Percentiles rank a stretch among this genome's conserved stretches.
These are phyloP conservation scores for Stichopus chloronotus DNA, from an alignment of 35 echinoderm and acorn worm genomes.

Conservation along the genomic window DNA sequence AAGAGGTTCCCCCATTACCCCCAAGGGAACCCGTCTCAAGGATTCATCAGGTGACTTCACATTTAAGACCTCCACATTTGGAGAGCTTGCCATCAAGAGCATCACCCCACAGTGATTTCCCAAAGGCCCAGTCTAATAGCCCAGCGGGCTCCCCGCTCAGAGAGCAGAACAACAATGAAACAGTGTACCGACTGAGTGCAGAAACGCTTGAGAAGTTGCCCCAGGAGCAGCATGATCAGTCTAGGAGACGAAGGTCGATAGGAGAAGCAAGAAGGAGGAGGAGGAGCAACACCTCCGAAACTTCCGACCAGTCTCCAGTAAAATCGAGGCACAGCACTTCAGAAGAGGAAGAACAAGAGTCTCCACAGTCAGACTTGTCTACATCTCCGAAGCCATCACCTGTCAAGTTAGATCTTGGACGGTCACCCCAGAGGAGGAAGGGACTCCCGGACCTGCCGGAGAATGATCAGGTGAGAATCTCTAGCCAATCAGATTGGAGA, in stretches of 20 bases:
- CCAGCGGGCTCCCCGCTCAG: background rate
- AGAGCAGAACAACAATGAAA: background rate
- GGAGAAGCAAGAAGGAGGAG: conserved; percentile 21
- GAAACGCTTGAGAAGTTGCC: conserved; percentile 34
- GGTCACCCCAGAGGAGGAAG: conserved; percentile 38
- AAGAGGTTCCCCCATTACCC: conserved; percentile 40
- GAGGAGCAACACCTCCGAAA: background rate
- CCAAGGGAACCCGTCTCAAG: conserved; percentile 52
- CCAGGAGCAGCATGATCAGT: background rate
- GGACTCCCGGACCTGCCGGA: conserved; percentile 38
- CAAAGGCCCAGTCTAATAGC: background rate
- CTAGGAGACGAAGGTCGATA: background rate
- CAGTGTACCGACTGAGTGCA: conserved; percentile 16
- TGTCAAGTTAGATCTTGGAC: background rate
- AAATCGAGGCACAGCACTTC: background rate
- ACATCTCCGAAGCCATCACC: conserved; percentile 28
- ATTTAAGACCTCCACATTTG: background rate
- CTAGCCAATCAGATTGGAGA: background rate
- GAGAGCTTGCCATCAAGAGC: conserved; percentile 14
- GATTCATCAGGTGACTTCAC: conserved; percentile 29
- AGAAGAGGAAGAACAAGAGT: conserved; percentile 4
- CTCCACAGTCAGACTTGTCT: conserved; percentile 9
- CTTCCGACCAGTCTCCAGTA: conserved; percentile 20
- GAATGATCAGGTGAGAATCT: conserved; percentile 58
- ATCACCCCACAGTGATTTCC: background rate